These are phyloP conservation scores for Drosophila melanica DNA, from an alignment of 1,140 invertebrate genomes.

Conservation along the genomic window DNA sequence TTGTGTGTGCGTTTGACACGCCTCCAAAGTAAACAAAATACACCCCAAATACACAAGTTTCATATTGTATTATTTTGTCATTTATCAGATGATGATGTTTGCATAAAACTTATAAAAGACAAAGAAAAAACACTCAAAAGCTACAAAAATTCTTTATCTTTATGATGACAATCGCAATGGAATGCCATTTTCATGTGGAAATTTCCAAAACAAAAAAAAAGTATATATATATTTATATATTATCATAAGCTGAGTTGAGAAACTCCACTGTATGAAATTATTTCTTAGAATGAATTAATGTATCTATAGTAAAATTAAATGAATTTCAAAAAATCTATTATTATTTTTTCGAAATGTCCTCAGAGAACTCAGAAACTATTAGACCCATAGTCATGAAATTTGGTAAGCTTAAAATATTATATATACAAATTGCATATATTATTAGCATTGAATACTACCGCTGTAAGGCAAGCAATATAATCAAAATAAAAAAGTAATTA, in stretches of 20 bases:
- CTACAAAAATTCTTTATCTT: slow-evolving; percentile 18
- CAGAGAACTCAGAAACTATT: no score
- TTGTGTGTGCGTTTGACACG: slow-evolving; percentile 5
- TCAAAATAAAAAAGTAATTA: neutral
- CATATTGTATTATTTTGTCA: slow-evolving; percentile 9
- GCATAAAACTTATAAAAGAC: slow-evolving; percentile 11
- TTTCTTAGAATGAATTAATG: no score
- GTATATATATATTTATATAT: neutral
- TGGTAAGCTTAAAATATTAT: neutral
- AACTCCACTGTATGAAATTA: no score
- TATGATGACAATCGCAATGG: slow-evolving; percentile 5
- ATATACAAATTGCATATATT: neutral
- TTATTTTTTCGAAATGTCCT: no score
- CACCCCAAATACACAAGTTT: slow-evolving; percentile 1
- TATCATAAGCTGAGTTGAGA: no score
- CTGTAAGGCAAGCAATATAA: neutral
- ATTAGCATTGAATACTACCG: neutral
- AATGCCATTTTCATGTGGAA: slow-evolving; percentile 9
- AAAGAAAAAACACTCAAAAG: neutral
- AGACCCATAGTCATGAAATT: neutral
- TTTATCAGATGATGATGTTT: slow-evolving; percentile 19
- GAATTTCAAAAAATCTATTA: no score
- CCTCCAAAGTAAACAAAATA: slow-evolving; percentile 8
- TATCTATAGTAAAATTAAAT: no score
- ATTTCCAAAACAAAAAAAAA: slow-evolving; percentile 3